phyloP scores from a whole-genome alignment of 2,113 vertebrate species.

The Reinhardtius hippoglossoides region DNA sequence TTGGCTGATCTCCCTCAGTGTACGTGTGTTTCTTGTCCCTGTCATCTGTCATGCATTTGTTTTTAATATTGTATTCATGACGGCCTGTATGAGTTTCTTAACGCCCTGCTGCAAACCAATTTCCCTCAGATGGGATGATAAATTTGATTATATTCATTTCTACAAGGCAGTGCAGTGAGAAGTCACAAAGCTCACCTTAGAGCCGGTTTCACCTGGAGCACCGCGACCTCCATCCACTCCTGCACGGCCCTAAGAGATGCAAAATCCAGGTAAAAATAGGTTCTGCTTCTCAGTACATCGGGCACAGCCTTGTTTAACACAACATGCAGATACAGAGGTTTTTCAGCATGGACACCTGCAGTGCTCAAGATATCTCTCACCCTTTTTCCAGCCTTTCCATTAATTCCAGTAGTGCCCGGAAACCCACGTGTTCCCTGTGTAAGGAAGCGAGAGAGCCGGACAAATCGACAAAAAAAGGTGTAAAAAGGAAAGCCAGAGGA shows the following conservation, averaged over 20 bases:
- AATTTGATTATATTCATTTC: neutral
- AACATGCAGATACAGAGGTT: slow-evolving; percentile 19
- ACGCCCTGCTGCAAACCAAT: neutral
- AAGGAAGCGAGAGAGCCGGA: slow-evolving; percentile 10
- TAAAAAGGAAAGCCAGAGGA: slow-evolving; percentile 16
- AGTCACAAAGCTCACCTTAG: slow-evolving; percentile 81
- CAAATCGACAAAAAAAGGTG: slow-evolving; percentile 28
- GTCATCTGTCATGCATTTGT: neutral
- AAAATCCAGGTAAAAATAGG: slow-evolving; percentile 28
- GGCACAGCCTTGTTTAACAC: slow-evolving; percentile 6
- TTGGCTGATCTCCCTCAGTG: too few relatives aligned
- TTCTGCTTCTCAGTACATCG: slow-evolving; percentile 1
- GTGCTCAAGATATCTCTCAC: slow-evolving; percentile 78
- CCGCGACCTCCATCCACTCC: slow-evolving; percentile 91
- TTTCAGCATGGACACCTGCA: slow-evolving; percentile 8
- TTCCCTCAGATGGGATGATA: neutral
- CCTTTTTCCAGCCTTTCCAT: slow-evolving; percentile 87
- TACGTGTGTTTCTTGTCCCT: neutral
- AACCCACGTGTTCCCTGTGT: slow-evolving; percentile 87
- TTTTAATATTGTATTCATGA: neutral
- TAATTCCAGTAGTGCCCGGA: slow-evolving; percentile 82
- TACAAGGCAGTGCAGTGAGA: neutral
- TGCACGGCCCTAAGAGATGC: slow-evolving; percentile 82
- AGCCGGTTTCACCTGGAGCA: slow-evolving; percentile 88
- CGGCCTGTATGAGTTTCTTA: neutral